Percentiles rank a stretch among this genome's conserved stretches.
Evolutionary conservation across 2,888 invertebrate species (phyloP).

Genomic region (Trachelus iudaicus): DNA sequence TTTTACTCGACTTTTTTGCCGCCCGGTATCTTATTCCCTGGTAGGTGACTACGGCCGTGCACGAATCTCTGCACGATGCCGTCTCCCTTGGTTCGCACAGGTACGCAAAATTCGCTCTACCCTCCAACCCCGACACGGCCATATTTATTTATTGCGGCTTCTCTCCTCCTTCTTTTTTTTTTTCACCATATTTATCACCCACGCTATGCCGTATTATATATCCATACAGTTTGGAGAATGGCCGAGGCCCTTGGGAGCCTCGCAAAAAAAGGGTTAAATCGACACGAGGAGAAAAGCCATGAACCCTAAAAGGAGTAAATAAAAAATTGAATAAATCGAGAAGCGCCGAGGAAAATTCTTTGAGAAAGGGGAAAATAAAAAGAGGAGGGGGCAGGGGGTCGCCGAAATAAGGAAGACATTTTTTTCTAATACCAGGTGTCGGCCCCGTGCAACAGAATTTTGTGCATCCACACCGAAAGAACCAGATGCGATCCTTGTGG

Average conservation of each 20-base stretch:
- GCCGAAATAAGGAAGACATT: no score
- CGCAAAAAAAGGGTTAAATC: neutral
- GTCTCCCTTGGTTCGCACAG: neutral
- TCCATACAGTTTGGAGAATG: neutral
- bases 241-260: neutral
- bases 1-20: neutral
- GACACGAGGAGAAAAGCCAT: neutral
- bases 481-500: neutral
- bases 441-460: neutral
- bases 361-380: neutral
- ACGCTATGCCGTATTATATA: neutral
- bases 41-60: neutral
- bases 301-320: neutral
- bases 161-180: constrained; percentile 41
- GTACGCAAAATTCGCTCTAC: neutral
- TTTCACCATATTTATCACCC: constrained; percentile 40
- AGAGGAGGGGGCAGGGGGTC: no score
- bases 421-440: neutral
- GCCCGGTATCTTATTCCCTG: neutral
- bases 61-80: neutral
- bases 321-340: neutral
- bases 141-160: constrained; percentile 41
- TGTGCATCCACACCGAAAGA: neutral
- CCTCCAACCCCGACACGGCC: constrained; percentile 18
- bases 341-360: neutral